Evolutionary conservation across 2,888 invertebrate species (phyloP).

Genomic region (Gari tellinella): DNA sequence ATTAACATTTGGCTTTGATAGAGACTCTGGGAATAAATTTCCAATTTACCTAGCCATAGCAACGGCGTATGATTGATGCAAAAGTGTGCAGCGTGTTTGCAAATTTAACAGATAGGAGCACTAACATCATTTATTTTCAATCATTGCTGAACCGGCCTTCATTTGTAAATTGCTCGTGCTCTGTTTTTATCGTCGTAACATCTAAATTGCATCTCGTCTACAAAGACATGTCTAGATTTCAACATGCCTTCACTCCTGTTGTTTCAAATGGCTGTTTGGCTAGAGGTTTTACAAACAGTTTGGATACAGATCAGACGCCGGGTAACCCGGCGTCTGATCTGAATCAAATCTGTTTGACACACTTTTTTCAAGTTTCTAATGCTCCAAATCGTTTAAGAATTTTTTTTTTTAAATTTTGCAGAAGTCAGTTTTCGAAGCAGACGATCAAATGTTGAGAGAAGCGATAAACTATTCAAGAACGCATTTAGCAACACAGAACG

Average conservation of each 20-base stretch:
- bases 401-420: no score
- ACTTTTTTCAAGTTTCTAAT: no score
- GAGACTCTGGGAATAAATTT: conserved; percentile 38
- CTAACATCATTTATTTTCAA: conserved; percentile 36
- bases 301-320: no score
- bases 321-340: no score
- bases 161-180: conserved; percentile 36
- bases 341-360: no score
- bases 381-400: no score
- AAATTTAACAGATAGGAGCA: neutral
- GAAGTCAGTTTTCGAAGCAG: no score
- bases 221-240: conserved; percentile 4
- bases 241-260: conserved; percentile 10
- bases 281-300: no score
- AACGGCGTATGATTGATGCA: conserved; percentile 20
- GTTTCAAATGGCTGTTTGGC: no score
- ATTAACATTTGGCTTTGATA: conserved; percentile 4
- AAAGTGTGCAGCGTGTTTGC: conserved; percentile 1
- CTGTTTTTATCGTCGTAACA: conserved; percentile 34
- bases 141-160: conserved; percentile 21
- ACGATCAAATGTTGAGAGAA: no score
- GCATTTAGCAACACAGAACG: neutral
- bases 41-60: conserved; percentile 33
- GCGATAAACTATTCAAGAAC: neutral
- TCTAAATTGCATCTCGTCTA: conserved; percentile 45